Evolutionary conservation across 1,140 invertebrate genomes (phyloP), one percentile per base, ranked within the genome.

Genomic region (Brachionus asplanchnoidis): DNA sequence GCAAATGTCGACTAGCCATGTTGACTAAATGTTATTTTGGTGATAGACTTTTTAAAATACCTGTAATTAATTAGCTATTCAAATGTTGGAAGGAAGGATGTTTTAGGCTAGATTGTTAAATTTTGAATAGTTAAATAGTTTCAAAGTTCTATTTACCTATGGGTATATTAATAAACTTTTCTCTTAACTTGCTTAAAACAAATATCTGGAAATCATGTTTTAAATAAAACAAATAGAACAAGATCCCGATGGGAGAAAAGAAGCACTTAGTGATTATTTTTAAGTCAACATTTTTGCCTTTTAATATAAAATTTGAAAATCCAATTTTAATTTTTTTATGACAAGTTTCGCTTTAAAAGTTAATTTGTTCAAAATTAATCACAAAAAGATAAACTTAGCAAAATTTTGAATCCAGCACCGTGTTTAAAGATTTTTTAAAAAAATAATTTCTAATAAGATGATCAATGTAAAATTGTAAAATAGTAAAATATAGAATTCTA

Each of bases 171-270:
- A 17, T 32, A 68, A 32, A 68, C 26, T 68, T 32, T 68, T 68
- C 66, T 36, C n/a, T 28, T 28, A 12, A 12, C 32, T 32, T 68
- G 66, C n/a, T 60, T 2, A 32, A 68, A 68, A 68, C 66, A 68
- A 68, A 68, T 68, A 68, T 68, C 66, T 68, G 66, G 26, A 68
- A 68, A 68, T 68, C 66, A 68, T 68, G 26, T 40, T 23, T 32
- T 32, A 5, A 32, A 32, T 32, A 32, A 65, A 65, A 23, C 17
- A 23, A 65, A 65, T 23, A 65, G 26, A 56, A 56, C 6, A 56
- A 56, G 17, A 56, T 14, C 50, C 17, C 50, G 50, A 56, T 14
- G 50, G 17, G 50, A 56, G 17, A 7, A n/a, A n/a, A 36, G 32
- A 36, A 36, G 4, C 32, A 36, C 32, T 36, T 7, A 36, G 3